A percentile compares a stretch with the other conserved stretches of the same genome.
Conservation (phyloP, 2,797 vertebrate genomes). For the Helarctos malayanus region DNA sequence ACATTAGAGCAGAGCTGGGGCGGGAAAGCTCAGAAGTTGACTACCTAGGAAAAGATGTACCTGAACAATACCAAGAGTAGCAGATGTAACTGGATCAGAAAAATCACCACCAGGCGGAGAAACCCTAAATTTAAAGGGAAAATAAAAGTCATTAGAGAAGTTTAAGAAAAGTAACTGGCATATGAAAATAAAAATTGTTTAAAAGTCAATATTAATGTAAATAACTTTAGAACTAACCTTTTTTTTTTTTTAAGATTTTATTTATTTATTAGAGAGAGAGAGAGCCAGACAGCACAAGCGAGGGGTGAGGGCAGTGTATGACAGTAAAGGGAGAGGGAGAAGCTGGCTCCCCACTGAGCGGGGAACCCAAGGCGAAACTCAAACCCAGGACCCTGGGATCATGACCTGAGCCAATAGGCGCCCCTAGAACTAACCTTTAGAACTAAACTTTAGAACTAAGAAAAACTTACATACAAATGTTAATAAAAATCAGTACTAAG, state of each 20-base stretch:
- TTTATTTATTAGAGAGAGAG: not conserved
- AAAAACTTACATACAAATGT: conserved; percentile 43
- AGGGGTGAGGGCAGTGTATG: too few species aligned
- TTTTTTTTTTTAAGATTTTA: not conserved
- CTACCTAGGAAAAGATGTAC: conserved; percentile 83
- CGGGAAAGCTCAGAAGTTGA: not conserved
- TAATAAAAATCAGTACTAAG: conserved; percentile 47
- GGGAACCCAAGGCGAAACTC: too few species aligned
- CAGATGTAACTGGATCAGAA: conserved; percentile 99
- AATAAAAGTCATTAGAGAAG: conserved; percentile 59
- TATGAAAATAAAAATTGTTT: not conserved
- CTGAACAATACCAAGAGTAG: conserved; percentile 98
- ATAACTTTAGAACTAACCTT: conserved; percentile 1
- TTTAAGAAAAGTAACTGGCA: conserved; percentile 48
- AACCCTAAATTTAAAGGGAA: conserved; percentile 90
- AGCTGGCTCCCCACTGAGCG: too few species aligned
- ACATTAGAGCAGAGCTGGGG: not conserved
- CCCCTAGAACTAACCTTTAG: not conserved
- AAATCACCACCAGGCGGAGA: conserved; percentile 99
- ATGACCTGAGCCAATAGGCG: not conserved
- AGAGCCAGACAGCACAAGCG: not conserved
- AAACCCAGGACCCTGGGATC: too few species aligned
- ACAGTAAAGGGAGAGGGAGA: too few species aligned
- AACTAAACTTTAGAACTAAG: not conserved
- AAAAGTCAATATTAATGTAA: conserved; percentile 44